Evolutionary conservation across 2,113 vertebrate genomes (phyloP).

Genomic region (Cnemophilus loriae): DNA sequence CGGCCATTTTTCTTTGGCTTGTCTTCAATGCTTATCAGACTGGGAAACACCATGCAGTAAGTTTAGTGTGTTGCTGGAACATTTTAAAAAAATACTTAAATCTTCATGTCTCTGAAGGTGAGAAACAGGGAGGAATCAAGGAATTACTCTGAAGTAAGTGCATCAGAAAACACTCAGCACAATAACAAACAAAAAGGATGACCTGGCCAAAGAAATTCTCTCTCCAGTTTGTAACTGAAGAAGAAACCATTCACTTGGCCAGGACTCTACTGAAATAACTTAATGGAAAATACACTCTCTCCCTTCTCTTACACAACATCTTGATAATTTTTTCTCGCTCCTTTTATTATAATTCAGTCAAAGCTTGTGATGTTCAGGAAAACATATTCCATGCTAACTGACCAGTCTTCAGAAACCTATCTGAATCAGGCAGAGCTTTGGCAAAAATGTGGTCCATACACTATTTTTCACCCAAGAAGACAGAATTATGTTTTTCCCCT

Average conservation of each 20-base stretch:
- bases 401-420: neutral
- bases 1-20: neutral
- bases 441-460: neutral
- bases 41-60: neutral
- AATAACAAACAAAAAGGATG: neutral
- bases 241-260: neutral
- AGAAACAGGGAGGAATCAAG: neutral
- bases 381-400: neutral
- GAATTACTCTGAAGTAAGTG: neutral
- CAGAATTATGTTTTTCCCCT: neutral
- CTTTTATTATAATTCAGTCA: neutral
- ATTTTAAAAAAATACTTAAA: neutral
- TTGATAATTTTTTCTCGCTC: neutral
- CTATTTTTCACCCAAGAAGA: neutral
- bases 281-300: neutral
- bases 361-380: neutral
- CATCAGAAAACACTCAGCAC: neutral
- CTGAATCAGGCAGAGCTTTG: neutral
- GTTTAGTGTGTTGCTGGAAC: neutral
- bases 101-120: neutral
- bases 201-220: neutral
- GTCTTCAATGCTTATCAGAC: neutral
- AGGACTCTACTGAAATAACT: neutral
- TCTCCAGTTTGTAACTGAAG: neutral
- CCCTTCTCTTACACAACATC: neutral